Conservation (phyloP, 2,113 vertebrate genomes). For the Paraplagusia blochii region DNA sequence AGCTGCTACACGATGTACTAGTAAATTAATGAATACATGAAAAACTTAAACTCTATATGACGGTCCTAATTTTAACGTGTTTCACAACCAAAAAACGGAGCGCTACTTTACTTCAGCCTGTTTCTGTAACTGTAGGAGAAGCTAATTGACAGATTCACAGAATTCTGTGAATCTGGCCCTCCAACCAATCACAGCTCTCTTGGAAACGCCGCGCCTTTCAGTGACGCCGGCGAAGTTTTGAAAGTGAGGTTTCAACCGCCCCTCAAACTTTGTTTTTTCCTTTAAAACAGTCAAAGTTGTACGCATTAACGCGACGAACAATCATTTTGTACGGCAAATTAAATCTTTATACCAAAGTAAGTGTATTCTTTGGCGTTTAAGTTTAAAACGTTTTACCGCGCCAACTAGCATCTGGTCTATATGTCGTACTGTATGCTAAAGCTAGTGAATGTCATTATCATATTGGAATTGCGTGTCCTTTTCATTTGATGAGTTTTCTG, state of each 20-base stretch:
- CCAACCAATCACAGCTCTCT: conserved; percentile 46
- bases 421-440: too few species aligned
- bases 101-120: too few species aligned
- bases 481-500: not conserved
- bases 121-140: too few species aligned
- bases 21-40: too few species aligned
- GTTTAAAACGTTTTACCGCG: not conserved
- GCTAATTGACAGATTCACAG: not conserved
- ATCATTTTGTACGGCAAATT: not conserved
- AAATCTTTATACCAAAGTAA: too few species aligned
- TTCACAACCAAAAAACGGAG: too few species aligned
- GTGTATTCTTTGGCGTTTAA: not conserved
- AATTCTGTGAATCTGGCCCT: not conserved
- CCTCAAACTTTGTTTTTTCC: conserved; percentile 5
- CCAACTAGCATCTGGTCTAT: not conserved
- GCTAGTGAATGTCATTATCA: not conserved
- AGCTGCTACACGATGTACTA: too few species aligned
- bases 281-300: not conserved
- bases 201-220: not conserved
- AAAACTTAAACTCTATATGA: too few species aligned
- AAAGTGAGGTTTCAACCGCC: not conserved
- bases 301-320: not conserved
- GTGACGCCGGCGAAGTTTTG: not conserved
- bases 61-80: too few species aligned
- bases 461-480: not conserved